Evolutionary conservation across 2,888 invertebrate species (phyloP), one percentile per base, ranked within the genome.

Genomic region (Papilio protenor): DNA sequence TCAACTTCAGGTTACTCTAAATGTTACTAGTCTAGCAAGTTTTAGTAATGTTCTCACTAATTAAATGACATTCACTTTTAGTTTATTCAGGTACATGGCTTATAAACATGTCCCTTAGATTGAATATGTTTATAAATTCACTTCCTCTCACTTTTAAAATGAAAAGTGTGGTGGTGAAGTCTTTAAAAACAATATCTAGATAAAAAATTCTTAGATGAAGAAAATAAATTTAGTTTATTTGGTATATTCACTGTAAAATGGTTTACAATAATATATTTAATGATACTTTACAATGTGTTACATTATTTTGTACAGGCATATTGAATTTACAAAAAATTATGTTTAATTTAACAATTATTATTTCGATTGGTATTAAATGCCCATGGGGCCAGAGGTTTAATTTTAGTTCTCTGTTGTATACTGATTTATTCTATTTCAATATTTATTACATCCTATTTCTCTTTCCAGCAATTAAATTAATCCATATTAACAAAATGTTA

Each of bases 251-350:
- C 18, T 59, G 49, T 21, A 27, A 75, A 49, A 55, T 72, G 23
- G 73, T 61, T 75, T 75, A 72, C 72, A 72, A 72, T 27, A 72
- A 16, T 23, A 71, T 8, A 52, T 55, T 33, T 55, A 72, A 49
- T 21, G 64, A 47, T 73, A 59, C 69, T 77, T 78, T 40, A 72
- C 40, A 55, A 55, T 72, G 40, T n/a, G 33, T 72, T 52, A 72
- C 72, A 72, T 69, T 59, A 21, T 69, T 69, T 69, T 69, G 66
- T 69, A 69, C 66, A 45, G n/a, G 21, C 45, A n/a, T 64, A 61
- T 64, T 64, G 40, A 66, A 40, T 45, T 40, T 12, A 69, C 64
- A 69, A 45, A 69, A 45, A 45, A 12, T 6, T 12, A 45, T 16
- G 4, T 66, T 66, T 40, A 1, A 10, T 40, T 21, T 66, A 12